Conservation (phyloP, 2,113 vertebrate genomes). For the Gymnobelideus leadbeateri region DNA sequence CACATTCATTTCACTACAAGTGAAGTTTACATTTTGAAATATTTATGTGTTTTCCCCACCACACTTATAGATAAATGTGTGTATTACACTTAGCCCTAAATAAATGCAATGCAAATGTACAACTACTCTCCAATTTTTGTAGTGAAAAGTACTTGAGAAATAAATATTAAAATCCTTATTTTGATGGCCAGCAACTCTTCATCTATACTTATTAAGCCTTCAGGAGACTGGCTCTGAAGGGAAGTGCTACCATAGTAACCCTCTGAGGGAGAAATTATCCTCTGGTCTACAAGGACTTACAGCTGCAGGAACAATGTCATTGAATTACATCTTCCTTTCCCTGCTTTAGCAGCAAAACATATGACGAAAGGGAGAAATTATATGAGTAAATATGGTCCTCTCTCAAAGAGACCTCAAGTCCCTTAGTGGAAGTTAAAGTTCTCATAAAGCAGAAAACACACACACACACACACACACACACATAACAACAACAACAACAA, state of each 20-base stretch:
- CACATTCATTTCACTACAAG: not conserved
- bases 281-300: constrained; percentile 5
- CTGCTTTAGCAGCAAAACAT: not conserved
- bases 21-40: not conserved
- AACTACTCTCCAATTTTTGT: not conserved
- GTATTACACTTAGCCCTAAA: not conserved
- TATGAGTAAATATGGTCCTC: not conserved
- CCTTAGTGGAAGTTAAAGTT: not conserved
- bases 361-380: not conserved
- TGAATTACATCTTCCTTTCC: constrained; percentile 6
- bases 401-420: not conserved
- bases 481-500: too few species aligned
- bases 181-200: constrained; percentile 8
- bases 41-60: not conserved
- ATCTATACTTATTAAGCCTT: not conserved
- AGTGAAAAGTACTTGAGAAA: not conserved
- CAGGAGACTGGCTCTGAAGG: not conserved
- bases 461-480: too few species aligned
- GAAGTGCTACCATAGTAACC: constrained; percentile 5
- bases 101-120: not conserved
- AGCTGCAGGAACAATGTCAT: constrained; percentile 1
- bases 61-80: not conserved
- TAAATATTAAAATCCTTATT: not conserved
- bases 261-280: not conserved
- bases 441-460: not conserved